Conservation (phyloP, 2,888 invertebrate species). For the Orthosia cruda region DNA sequence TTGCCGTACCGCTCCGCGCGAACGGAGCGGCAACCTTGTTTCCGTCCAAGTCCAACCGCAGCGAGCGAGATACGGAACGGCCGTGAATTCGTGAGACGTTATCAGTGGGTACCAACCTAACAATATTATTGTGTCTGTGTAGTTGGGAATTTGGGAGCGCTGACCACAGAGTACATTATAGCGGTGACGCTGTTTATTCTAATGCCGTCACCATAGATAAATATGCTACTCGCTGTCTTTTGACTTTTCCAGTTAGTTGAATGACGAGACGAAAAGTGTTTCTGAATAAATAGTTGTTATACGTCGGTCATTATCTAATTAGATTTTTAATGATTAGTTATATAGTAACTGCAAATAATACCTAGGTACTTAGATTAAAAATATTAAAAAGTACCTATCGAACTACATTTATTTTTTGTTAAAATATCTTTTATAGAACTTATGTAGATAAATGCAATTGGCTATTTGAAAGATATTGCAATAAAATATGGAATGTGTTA, state of each 20-base stretch:
- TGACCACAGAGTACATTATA: too few species aligned
- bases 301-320: too few species aligned
- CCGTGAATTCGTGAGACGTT: slow-evolving; percentile 20
- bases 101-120: slow-evolving; percentile 1
- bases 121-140: slow-evolving; percentile 1
- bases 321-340: neutral
- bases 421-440: too few species aligned
- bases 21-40: slow-evolving; percentile 60
- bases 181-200: neutral
- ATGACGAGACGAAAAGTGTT: neutral
- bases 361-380: too few species aligned
- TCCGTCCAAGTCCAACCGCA: slow-evolving; percentile 46
- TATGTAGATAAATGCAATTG: too few species aligned
- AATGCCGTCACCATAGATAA: too few species aligned
- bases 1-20: slow-evolving; percentile 52
- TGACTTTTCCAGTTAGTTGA: neutral
- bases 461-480: too few species aligned
- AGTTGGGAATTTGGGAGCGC: too few species aligned
- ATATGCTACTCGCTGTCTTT: neutral
- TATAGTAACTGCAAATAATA: neutral
- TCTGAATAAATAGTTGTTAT: neutral
- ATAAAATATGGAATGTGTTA: too few species aligned
- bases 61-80: slow-evolving; percentile 35
- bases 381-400: too few species aligned
- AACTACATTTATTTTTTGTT: too few species aligned